These are phyloP conservation scores for Simalia tracyae DNA, from an alignment of 2,797 vertebrate genomes.

Conservation along the genomic window DNA sequence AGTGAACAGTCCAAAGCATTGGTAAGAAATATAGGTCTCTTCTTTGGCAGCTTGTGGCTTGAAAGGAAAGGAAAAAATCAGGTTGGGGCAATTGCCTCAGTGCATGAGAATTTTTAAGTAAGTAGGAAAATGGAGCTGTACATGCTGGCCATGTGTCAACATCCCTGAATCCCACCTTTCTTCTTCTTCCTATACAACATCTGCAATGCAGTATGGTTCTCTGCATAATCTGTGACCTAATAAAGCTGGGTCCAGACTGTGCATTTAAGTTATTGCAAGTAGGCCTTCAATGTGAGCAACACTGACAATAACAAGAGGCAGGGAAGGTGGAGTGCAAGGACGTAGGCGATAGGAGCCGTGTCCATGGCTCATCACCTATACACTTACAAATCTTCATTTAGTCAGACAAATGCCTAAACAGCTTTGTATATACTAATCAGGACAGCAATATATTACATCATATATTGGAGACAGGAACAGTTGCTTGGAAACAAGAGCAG, in stretches of 20 bases:
- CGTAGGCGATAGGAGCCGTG: not conserved
- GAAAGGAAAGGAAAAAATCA: not conserved
- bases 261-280: not conserved
- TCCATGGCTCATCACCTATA: not conserved
- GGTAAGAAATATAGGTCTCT: not conserved
- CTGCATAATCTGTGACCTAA: not conserved
- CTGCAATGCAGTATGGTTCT: not conserved
- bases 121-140: not conserved
- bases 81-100: not conserved
- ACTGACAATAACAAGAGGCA: not conserved
- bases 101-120: not conserved
- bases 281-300: not conserved
- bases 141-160: not conserved
- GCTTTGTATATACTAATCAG: not conserved
- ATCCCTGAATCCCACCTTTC: not conserved
- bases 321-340: not conserved
- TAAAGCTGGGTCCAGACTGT: not conserved
- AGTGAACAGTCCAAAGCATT: not conserved
- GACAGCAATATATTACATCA: not conserved
- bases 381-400: not conserved
- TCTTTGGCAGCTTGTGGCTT: not conserved
- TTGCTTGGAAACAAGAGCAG: not conserved
- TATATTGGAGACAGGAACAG: not conserved
- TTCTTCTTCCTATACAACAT: not conserved
- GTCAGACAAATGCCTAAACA: not conserved